Base-by-base conservation (phyloP, 2,888 invertebrate genomes). In the Helicoverpa assulta region DNA sequence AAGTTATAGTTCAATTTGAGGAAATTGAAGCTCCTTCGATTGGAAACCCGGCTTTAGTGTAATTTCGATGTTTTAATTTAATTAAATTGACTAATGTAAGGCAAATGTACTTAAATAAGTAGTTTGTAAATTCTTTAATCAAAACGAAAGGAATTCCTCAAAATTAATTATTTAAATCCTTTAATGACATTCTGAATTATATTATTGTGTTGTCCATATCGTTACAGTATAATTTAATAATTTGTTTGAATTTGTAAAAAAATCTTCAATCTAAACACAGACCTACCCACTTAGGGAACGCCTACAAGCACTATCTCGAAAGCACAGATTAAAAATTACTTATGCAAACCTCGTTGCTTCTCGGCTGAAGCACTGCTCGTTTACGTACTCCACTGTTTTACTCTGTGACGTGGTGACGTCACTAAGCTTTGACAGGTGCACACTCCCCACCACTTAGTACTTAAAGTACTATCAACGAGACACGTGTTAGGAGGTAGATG, bases 321-420 rank as follows among this genome's bases (percentile, higher is more conserved):
- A 54, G 65, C 54, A 58, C 64, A 69, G 69, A 78, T 76, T 77
- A 73, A 73, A 77, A 68, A 77, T 76, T 69, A 78, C 52, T 76
- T 65, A 76, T 76, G 73, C 78, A 76, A 53, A 52, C 65, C 59
- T 64, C 21, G 53, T 40, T 16, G 54, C 55, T 52, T 47, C 5
- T 47, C 5, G 26, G 18, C 37, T 14, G 2, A 10, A 29, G 12
- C 60, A 60, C 68, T 53, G 26, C 53, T 56, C 55, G 52, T 68
- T 60, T 26, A 18, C 52, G 12, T 14, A 40, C 26, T 40, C 12
- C 29, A 52, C 37, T 68, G 56, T 68, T 53, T 40, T 33, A 60
- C 52, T 8, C 29, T 18, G 37, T 40, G 26, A 29, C 21, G 52
- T 52, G 26, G 52, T 52, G 53, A 54, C 14, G 40, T 10, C 33